Conservation (phyloP, 2,113 vertebrate genomes). For the Phrynosoma blainvillii region DNA sequence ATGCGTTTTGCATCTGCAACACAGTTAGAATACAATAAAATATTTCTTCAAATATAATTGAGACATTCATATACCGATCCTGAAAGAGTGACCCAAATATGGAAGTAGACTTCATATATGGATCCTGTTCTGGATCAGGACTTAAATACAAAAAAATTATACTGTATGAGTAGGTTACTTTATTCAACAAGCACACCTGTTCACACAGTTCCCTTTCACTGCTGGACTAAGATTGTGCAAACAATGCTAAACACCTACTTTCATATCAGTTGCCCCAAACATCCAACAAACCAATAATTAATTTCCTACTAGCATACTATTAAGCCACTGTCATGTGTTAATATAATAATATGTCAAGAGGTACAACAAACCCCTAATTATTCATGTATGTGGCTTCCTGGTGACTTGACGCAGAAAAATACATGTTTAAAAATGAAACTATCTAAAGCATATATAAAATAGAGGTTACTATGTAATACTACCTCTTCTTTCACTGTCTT, state of each 20-base stretch:
- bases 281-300: neutral
- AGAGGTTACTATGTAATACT: too few relatives aligned
- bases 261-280: neutral
- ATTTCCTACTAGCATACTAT: neutral
- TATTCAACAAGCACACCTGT: neutral
- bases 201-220: neutral
- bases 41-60: neutral
- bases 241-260: neutral
- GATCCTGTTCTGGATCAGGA: neutral
- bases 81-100: neutral
- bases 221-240: neutral
- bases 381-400: neutral
- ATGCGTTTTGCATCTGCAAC: neutral
- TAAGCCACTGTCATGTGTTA: neutral
- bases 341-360: neutral
- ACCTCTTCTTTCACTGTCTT: neutral
- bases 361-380: neutral
- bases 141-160: neutral
- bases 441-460: neutral
- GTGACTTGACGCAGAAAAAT: neutral
- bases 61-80: neutral
- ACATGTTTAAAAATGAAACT: neutral
- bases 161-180: neutral
- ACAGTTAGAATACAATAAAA: neutral
- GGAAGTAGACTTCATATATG: neutral